Base-by-base conservation (phyloP, 2,113 vertebrate species). In the Dromas ardeola region DNA sequence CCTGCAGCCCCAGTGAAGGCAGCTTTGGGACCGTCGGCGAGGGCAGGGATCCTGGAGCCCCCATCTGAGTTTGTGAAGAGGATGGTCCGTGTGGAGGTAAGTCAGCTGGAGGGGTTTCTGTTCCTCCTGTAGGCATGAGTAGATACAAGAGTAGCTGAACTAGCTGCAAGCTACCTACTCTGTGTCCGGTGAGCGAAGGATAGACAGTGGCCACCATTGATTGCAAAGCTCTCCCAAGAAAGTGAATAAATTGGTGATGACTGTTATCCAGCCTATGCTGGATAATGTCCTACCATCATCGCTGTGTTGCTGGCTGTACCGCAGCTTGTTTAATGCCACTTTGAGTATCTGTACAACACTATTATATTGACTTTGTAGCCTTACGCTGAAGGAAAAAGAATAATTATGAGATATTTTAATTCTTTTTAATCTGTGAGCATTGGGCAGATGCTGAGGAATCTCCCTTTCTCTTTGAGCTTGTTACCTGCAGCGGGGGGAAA, bases 21-120 rank as follows among this genome's bases (percentile, higher is more conserved):
- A 79, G 26, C 56, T 81, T 47, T 47, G 52, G 38, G 38, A 13
- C 17, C 29, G 20, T 15, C 3, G 1, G 15, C 0, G 0, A 69
- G 43, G 38, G 14, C 52, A 61, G 5, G 22, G 11, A 36, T 49
- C 34, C 59, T 45, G 36, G n/a, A 86, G 23, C 52, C 5, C 5
- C 13, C 3, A 0, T 21, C 26, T 47, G 40, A n/a, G 23, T 17
- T 38, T 63, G 29, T 4, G 0, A 38, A 8, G 58, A 8, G 17
- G 32, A 11, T 87, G 61, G 4, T 72, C 13, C 0, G 0, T 0
- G 7, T 36, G 19, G 47, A 55, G 15, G 13, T 34, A 36, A 78
- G 10, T 30, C 73, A 61, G 8, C 56, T 85, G 49, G 12, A 27
- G 76, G 40, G 11, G 16, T 8, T 52, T 71, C 18, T 43, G 5